These are phyloP conservation scores for Simalia tracyae DNA, from an alignment of 2,797 vertebrate species.

Conservation along the genomic window DNA sequence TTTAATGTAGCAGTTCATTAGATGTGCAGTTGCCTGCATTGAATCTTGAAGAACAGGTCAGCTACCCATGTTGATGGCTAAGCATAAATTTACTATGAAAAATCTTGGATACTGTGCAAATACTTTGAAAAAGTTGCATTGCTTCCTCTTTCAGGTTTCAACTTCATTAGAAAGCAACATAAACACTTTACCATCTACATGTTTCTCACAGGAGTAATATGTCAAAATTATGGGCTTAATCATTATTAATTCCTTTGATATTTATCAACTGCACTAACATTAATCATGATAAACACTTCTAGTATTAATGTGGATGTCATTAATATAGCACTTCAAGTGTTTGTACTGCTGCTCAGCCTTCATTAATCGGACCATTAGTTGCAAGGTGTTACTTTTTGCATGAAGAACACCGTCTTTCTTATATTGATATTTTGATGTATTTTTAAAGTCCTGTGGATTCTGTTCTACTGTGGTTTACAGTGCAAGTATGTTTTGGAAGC, in stretches of 20 bases:
- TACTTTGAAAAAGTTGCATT: neutral
- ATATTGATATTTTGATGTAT: neutral
- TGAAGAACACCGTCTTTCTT: constrained; percentile 13
- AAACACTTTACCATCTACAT: constrained; percentile 28
- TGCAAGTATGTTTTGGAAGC: neutral
- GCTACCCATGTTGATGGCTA: neutral
- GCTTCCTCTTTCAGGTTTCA: constrained; percentile 28
- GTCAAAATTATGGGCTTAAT: constrained; percentile 55
- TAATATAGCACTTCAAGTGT: constrained; percentile 30
- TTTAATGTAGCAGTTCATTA: constrained; percentile 10
- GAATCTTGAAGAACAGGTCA: constrained; percentile 9
- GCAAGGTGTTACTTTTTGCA: constrained; percentile 12
- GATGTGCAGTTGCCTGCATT: neutral
- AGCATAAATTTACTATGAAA: constrained; percentile 10
- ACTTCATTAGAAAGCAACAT: constrained; percentile 42
- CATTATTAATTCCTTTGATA: constrained; percentile 53
- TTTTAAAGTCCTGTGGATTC: neutral
- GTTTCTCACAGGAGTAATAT: constrained; percentile 30
- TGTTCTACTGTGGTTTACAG: neutral
- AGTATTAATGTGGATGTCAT: constrained; percentile 37
- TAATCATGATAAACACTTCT: constrained; percentile 56
- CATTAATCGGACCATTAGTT: constrained; percentile 51
- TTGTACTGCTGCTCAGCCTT: constrained; percentile 38
- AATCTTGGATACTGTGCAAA: constrained; percentile 6
- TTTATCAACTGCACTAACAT: constrained; percentile 53